Evolutionary conservation across 1,140 invertebrate species (phyloP), one percentile per base, ranked within the genome.

Genomic region (Aphelinus atriplicis): DNA sequence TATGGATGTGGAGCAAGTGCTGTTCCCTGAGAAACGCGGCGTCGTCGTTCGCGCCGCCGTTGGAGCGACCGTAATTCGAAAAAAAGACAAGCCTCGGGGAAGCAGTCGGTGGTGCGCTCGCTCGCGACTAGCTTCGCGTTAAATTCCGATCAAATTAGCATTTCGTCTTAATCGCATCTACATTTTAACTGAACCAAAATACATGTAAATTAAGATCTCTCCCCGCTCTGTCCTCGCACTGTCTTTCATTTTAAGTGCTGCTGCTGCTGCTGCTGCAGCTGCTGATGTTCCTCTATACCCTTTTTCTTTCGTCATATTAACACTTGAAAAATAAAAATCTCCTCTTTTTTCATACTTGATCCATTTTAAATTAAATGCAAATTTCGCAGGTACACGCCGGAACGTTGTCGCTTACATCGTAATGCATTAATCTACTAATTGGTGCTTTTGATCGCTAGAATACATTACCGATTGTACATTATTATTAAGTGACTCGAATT

Each of bases 151-250:
- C n/a, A 10, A 73, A 73, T 73, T 73, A 73, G 46, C 71, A 73
- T 73, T 50, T 61, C 45, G 46, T 75, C 62, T 71, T 75, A 75
- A 75, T 75, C 62, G 73, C 68, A 70, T 71, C 62, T 71, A 75
- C 73, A 71, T 75, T 65, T 75, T 75, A 58, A 65, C 53, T n/a
- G 26, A 51, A 75, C 45, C 57, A 71, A 75, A 75, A 71, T 58
- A 71, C 68, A 74, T 74, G 73, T 62, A 74, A 75, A 75, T 75
- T 62, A 51, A 64, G 67, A 71, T 63, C 55, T 57, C 66, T 48
- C 4, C 58, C 6, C 58, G 58, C 58, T 3, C 42, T 26, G 9
- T 26, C 7, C 58, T 3, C 9, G 58, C 58, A 26, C 58, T 7
- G 26, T 26, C 26, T 26, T 26, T 26, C 26, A 65, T 58, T 71